Base-by-base conservation (phyloP, 2,113 vertebrate genomes). In the Phainopepla nitens region DNA sequence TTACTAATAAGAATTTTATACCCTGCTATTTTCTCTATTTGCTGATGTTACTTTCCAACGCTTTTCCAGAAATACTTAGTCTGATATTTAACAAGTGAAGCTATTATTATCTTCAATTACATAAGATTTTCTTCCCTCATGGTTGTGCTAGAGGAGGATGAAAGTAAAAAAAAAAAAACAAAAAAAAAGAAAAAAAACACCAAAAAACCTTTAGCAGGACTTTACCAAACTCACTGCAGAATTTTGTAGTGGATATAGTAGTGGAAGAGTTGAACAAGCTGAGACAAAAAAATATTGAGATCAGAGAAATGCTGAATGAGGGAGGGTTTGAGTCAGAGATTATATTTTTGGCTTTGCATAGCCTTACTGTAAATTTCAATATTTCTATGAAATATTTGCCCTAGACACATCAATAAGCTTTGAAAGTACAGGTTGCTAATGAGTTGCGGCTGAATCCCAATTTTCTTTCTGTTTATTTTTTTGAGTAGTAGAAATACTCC, bases 11-110 rank as follows among this genome's bases (percentile, higher is more conserved):
- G 80, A 92, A 64, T 87, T 89, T 73, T 17, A 90, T 90, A 95
- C 91, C 82, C 89, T 94, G 42, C 68, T 92, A 94, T 97, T 92
- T 97, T 89, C 86, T 94, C 47, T 96, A 15, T 93, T 96, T 95
- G 92, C 83, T 66, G 31, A 90, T 90, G 76, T 93, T 86, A 90
- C 89, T 56, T 94, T 92, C 71, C 72, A 80, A 78, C 1, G 4
- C 86, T 86, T 83, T 85, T 92, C 72, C 72, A 94, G 69, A 93
- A 94, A 92, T 93, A 77, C 94, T 81, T 62, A 36, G 64, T 83
- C 82, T 95, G 89, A 58, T 90, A 41, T 92, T 90, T 90, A 90
- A 89, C 31, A 77, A 94, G 41, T 2, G 10, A 90, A 95, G 76
- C 86, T 94, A 75, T 97, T 96, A 93, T 93, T 95, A 89, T 78